Conservation (phyloP, 64 coral and sea anemone genomes). For the Pocillopora damicornis region DNA sequence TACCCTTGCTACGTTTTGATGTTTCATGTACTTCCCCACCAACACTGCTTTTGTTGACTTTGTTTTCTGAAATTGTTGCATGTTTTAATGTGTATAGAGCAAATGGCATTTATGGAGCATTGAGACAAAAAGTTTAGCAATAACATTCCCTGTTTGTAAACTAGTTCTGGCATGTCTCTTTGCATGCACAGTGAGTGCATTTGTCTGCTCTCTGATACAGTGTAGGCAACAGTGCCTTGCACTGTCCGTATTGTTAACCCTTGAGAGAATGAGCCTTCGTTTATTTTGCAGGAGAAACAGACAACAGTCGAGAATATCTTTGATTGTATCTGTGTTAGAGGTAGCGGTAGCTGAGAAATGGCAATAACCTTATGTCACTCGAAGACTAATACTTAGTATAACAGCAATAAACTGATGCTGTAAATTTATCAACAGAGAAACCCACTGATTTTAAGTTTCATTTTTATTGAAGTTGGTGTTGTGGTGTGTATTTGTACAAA, state of each 20-base stretch:
- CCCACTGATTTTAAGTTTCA: background rate
- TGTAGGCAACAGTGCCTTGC: background rate
- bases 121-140: too few relatives aligned
- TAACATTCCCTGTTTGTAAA: too few relatives aligned
- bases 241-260: background rate
- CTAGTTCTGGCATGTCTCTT: too few relatives aligned
- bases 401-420: background rate
- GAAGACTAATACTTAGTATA: background rate
- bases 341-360: background rate
- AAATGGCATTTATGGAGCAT: too few relatives aligned
- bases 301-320: background rate
- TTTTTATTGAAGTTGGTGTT: too few relatives aligned
- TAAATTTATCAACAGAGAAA: background rate
- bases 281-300: constrained; percentile 29
- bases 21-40: too few relatives aligned
- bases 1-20: too few relatives aligned
- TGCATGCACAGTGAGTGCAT: background rate
- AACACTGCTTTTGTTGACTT: background rate
- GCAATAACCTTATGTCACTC: background rate
- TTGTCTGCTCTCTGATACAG: background rate
- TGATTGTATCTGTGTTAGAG: constrained; percentile 9
- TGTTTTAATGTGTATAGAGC: too few relatives aligned
- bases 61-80: too few relatives aligned
- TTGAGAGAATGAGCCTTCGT: background rate
- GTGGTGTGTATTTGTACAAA: too few relatives aligned